Evolutionary conservation across 2,888 invertebrate genomes (phyloP).

Genomic region (Helobdella robusta): DNA sequence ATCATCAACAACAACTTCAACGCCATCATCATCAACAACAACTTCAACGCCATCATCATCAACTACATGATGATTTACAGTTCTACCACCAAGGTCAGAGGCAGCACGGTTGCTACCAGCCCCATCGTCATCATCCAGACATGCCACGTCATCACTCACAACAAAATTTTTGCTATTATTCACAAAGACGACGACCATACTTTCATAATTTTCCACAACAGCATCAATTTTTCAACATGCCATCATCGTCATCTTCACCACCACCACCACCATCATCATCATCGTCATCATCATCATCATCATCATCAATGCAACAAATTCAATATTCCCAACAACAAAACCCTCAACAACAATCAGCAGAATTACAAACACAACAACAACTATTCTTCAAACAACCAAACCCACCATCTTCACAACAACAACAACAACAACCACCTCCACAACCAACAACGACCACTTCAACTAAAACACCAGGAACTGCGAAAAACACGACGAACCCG

Average conservation of each 20-base stretch:
- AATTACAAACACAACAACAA: neutral
- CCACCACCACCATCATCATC: neutral
- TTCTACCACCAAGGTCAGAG: neutral
- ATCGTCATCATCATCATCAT: constrained; percentile 3
- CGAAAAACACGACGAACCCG: neutral
- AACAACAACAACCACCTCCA: constrained; percentile 1
- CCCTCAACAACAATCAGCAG: neutral
- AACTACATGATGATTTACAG: neutral
- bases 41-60: too few relatives aligned
- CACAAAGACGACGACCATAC: too few relatives aligned
- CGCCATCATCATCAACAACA: constrained; percentile 7
- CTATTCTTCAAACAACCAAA: neutral
- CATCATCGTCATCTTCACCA: constrained; percentile 1
- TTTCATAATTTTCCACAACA: too few relatives aligned
- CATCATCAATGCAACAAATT: neutral
- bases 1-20: constrained; percentile 6
- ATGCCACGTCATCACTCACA: too few relatives aligned
- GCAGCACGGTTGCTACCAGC: neutral
- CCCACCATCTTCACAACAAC: neutral
- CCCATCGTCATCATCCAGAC: neutral
- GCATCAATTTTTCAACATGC: too few relatives aligned
- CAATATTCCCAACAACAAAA: neutral
- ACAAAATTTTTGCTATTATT: too few relatives aligned
- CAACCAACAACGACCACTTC: constrained; percentile 20
- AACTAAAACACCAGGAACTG: too few relatives aligned